Base-by-base conservation (phyloP, 2,888 invertebrate species). In the Caenorhabditis angaria region DNA sequence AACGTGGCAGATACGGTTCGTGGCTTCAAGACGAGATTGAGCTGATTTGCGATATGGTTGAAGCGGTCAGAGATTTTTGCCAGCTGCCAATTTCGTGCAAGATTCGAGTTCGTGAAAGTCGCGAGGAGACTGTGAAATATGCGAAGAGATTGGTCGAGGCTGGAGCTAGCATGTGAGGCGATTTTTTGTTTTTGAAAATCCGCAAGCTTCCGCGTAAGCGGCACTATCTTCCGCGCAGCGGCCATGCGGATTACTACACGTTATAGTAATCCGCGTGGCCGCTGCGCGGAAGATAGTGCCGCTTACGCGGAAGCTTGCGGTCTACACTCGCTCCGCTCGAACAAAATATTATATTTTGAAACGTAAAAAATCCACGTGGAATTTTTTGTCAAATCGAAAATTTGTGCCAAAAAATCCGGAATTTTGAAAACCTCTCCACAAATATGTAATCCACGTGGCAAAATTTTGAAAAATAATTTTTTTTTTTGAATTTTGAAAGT, bases 101-200 rank as follows among this genome's bases (percentile, higher is more conserved):
- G 90, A 92, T 99, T 57, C 91, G 99, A 81, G 91, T 96, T 4
- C 59, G 95, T 90, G 92, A 93, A 64, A 93, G 92, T 85, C 90
- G 94, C 55, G 91, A 92, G 54, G 94, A 92, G 88, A 95, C 97
- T 0, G 91, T 97, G 22, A 89, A 92, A 67, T 99, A 97, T 91
- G 97, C 97, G 4, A 91, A 93, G 89, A 94, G 96, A 94, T 89
- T 99, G 77, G 96, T 97, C 89, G 90, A 90, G n/a, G 94, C 97
- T 59, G 86, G 86, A 95, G 99, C 29, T 94, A 94, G 86, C 86
- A 90, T 88, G 89, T 89, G 76, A 61, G 76, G 51, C 20, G 4
- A 20, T 73, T 22, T 71, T 78, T n/a, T 73, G 51, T 20, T 59
- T 22, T 57, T 57, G 57, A 32, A 10, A 57, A 57, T 3, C 8